These are phyloP conservation scores for Willowsia nigromaculata DNA, from an alignment of 2,888 invertebrate genomes.

Conservation along the genomic window DNA sequence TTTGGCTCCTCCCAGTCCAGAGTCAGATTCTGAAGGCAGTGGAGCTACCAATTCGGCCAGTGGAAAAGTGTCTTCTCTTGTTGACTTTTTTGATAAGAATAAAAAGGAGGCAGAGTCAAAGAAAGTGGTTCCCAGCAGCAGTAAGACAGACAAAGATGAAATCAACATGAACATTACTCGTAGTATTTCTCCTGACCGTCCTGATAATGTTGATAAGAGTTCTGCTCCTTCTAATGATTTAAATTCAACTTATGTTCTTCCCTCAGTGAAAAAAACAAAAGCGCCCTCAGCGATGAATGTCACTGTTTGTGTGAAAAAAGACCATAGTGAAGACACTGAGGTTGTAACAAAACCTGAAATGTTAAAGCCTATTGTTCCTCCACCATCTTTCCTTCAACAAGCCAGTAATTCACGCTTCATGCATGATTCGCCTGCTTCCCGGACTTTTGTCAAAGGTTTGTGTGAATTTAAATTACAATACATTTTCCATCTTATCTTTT, in stretches of 20 bases:
- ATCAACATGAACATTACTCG: background rate
- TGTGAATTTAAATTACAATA: too few relatives aligned
- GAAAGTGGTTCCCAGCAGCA: background rate
- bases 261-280: background rate
- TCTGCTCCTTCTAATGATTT: background rate
- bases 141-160: background rate
- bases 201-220: background rate
- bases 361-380: conserved; percentile 17
- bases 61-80: conserved; percentile 52
- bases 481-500: too few relatives aligned
- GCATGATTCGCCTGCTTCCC: conserved; percentile 28
- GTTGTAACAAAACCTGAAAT: background rate
- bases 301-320: conserved; percentile 57
- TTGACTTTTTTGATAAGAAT: conserved; percentile 53
- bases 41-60: background rate
- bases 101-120: background rate
- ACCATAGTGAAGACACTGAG: background rate
- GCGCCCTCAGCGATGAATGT: conserved; percentile 46
- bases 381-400: background rate
- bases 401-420: background rate
- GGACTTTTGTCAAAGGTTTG: conserved; percentile 52
- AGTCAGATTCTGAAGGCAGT: background rate
- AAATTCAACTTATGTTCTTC: conserved; percentile 56
- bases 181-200: background rate
- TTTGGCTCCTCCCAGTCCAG: background rate